Conservation (phyloP, 2,797 vertebrate genomes). For the Iguana delicatissima region DNA sequence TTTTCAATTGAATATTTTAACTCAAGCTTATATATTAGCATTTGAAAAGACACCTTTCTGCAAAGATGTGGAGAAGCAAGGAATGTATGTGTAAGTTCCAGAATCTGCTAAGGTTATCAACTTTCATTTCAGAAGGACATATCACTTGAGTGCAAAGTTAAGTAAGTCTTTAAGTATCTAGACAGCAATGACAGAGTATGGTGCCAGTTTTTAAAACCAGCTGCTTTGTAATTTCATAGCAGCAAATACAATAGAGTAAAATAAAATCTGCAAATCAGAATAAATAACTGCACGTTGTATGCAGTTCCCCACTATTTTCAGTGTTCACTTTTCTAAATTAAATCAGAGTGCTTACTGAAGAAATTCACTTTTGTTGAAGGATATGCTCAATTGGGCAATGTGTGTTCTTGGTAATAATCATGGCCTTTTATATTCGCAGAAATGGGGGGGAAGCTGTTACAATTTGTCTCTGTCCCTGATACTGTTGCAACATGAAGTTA, state of each 20-base stretch:
- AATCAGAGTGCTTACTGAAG: conserved; percentile 16
- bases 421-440: background rate
- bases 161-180: conserved; percentile 2
- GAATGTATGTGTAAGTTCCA: background rate
- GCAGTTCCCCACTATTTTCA: conserved; percentile 23
- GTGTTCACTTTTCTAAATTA: conserved; percentile 19
- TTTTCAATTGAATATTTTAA: background rate
- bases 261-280: background rate
- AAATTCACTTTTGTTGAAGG: conserved; percentile 11
- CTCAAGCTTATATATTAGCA: background rate
- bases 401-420: conserved; percentile 17
- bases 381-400: conserved; percentile 25
- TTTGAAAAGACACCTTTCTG: background rate
- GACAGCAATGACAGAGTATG: background rate
- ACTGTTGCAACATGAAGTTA: conserved; percentile 4
- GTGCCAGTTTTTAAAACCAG: background rate
- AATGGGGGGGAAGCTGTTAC: background rate
- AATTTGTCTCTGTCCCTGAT: background rate
- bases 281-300: conserved; percentile 9
- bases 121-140: background rate
- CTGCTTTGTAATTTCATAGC: conserved; percentile 10
- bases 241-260: background rate
- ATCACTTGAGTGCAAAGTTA: background rate
- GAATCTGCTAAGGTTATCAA: background rate
- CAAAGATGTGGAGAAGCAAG: background rate